Evolutionary conservation across 2,113 vertebrate species (phyloP).

Genomic region (Lepus europaeus): DNA sequence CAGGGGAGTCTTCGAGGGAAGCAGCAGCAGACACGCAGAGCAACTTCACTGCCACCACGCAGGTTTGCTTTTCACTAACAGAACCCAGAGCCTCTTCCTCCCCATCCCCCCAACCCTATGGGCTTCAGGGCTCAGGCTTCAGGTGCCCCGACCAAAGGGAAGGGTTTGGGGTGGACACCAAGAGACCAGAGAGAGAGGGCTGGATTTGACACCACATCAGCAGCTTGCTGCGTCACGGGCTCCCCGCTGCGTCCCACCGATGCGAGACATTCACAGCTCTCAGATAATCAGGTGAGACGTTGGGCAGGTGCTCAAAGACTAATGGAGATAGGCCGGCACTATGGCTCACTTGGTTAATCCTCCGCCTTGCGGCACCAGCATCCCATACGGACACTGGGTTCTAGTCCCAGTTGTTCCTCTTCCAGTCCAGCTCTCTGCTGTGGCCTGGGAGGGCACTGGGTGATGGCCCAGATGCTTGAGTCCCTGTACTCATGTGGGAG

Average conservation of each 20-base stretch:
- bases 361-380: too few species aligned
- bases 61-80: conserved; percentile 7
- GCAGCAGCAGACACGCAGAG: neutral
- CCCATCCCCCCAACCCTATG: neutral
- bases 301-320: neutral
- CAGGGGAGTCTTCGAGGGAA: neutral
- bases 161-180: neutral
- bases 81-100: neutral
- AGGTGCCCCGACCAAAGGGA: neutral
- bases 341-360: too few species aligned
- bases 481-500: too few species aligned
- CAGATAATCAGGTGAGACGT: neutral
- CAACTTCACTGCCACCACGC: neutral
- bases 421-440: too few species aligned
- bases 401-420: too few species aligned
- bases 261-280: neutral
- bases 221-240: neutral
- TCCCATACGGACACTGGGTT: too few species aligned
- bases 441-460: too few species aligned
- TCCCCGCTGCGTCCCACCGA: neutral
- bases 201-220: neutral
- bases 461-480: too few species aligned
- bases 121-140: neutral
- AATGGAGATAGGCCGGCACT: neutral
- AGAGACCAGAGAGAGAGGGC: neutral